Conservation (phyloP, 2,113 vertebrate genomes). For the Myrmecophaga tridactyla region DNA sequence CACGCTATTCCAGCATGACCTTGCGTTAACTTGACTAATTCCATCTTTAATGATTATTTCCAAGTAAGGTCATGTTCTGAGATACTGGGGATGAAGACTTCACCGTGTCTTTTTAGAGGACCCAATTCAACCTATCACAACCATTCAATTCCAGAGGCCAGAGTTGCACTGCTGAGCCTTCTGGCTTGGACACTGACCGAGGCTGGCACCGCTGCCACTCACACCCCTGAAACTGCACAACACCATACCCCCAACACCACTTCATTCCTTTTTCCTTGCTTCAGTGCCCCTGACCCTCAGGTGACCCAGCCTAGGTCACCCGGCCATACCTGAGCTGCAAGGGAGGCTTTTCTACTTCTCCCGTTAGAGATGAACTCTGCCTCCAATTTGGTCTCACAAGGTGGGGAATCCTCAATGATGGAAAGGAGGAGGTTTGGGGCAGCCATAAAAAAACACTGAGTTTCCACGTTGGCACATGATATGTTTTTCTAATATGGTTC, state of each 20-base stretch:
- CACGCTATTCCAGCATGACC: no score
- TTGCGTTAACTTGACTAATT: no score
- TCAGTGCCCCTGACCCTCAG: fast-evolving
- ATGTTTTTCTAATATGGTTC: background rate
- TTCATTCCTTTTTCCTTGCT: background rate
- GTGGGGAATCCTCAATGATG: no score
- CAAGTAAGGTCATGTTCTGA: no score
- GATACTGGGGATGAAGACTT: no score
- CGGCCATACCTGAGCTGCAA: background rate
- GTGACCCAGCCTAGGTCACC: background rate
- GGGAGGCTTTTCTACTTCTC: background rate
- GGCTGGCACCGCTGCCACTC: no score
- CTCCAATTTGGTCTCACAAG: background rate
- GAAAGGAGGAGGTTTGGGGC: no score
- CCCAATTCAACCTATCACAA: no score
- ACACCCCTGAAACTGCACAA: background rate
- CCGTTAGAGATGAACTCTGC: background rate
- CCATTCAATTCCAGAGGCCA: background rate
- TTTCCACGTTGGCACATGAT: background rate
- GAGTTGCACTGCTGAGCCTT: background rate
- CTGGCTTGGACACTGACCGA: background rate
- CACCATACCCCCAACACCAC: background rate
- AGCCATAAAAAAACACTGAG: no score
- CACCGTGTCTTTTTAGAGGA: no score
- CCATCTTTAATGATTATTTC: no score